Evolutionary conservation across 2,113 vertebrate species (phyloP), one percentile per base, ranked within the genome.

Genomic region (Plecotus auritus): DNA sequence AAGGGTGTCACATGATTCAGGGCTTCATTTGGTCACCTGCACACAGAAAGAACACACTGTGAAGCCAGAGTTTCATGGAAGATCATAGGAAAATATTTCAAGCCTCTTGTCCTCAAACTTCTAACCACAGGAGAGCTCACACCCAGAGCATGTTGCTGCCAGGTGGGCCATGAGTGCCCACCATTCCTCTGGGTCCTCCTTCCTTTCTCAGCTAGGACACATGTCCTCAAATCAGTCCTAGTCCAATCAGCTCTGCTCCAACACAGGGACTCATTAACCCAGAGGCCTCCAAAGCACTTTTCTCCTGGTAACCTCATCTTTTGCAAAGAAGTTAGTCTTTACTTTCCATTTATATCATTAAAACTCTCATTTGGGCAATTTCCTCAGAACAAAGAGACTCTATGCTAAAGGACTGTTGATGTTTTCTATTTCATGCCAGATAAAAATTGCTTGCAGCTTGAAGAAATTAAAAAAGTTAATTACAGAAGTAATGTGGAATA

Each of bases 401-500:
- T 95, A 37, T 93, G 35, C 76, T 92, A 54, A 92, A 69, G n/a
- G 42, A 28, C 80, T 90, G 45, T 47, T 93, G 92, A 87, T 82
- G n/a, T 32, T 97, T 97, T 91, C 76, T 67, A 77, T 95, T 87
- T 90, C 28, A 9, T 95, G 87, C 74, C 87, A 93, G 88, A 72
- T 18, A 95, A 93, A 97, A 95, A 96, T 81, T 93, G 80, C 74
- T 93, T 76, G 45, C 88, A 95, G 95, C 72, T 94, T 94, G 49
- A 95, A 92, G 90, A 90, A 35, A 49, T 77, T 77, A 32, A 47
- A 47, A 88, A 93, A 86, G 47, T 90, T 95, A 94, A 91, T 86
- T 93, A 81, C 45, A 90, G 59, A 87, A 85, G 37, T 81, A 90
- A 67, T 76, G 18, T 73, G 30, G 23, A 91, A 95, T 93, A 87